These are phyloP conservation scores for human DNA, from an alignment of 2,113 vertebrate species.

Conservation along the genomic window GRCh38 chrX:112347001-112347500, in stretches of 20 bases:
- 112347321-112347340: not conserved
- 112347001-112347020: not conserved
- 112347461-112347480: not conserved
- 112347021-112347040: not conserved
- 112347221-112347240: not conserved
- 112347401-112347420: not conserved
- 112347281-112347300: not conserved
- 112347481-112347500: not conserved
- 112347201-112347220: not conserved
- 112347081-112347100: not conserved
- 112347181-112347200: not conserved
- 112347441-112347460: not conserved
- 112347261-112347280: not conserved
- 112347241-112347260: not conserved
- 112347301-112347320: not conserved
- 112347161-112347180: not conserved
- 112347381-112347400: not conserved
- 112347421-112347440: not conserved
- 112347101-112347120: not conserved
- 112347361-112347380: not conserved
- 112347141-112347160: not conserved
- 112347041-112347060: not conserved
- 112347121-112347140: not conserved
- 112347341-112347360: not conserved
- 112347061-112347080: not conserved